Evolutionary conservation across 2,797 vertebrate species (phyloP).

Genomic region (Malurus splendens): DNA sequence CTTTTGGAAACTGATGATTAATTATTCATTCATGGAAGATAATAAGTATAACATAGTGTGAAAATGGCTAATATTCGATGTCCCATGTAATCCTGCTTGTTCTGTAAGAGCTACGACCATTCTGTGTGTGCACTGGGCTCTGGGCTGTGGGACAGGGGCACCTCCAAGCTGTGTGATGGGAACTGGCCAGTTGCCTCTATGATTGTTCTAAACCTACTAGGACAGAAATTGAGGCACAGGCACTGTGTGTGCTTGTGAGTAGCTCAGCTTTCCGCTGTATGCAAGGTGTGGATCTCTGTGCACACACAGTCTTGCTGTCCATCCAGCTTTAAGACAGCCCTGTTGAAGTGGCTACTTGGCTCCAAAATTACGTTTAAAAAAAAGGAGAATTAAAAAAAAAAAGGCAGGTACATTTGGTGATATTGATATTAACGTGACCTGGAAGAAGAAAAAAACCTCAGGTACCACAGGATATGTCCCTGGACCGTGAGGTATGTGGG

Average conservation of each 20-base stretch:
- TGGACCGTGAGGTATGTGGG: background rate
- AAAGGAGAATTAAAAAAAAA: background rate
- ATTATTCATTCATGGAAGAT: background rate
- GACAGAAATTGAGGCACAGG: background rate
- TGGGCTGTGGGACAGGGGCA: background rate
- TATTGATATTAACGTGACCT: background rate
- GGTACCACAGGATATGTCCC: background rate
- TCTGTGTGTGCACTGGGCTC: background rate
- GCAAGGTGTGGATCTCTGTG: background rate
- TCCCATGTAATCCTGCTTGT: background rate
- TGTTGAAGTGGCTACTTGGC: rapidly evolving
- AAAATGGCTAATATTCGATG: background rate
- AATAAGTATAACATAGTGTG: background rate
- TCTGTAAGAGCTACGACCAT: background rate
- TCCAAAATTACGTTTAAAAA: background rate
- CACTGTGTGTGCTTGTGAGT: background rate
- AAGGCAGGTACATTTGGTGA: background rate
- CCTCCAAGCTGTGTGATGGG: background rate
- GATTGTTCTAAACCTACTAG: background rate
- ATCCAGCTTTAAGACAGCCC: background rate
- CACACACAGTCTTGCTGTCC: background rate
- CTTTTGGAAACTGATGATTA: slow-evolving; percentile 1
- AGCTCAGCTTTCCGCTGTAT: background rate
- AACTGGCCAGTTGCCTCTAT: background rate
- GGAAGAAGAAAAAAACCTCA: background rate